A percentile compares a stretch with the other conserved stretches of the same genome.
Conservation (phyloP, 2,888 invertebrate species). For the Cistogaster globosa region DNA sequence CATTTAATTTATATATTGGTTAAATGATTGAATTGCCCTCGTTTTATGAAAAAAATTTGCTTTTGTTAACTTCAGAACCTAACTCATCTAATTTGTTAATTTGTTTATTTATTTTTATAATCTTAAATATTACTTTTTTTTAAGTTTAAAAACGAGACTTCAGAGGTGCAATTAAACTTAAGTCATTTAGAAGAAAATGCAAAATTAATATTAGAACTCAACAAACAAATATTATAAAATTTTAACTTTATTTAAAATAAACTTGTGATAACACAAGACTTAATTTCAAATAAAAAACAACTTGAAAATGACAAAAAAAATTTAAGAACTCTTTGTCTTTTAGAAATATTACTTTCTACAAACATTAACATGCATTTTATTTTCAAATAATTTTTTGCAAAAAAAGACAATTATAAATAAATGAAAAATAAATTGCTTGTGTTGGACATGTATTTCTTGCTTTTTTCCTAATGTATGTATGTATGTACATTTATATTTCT, state of each 20-base stretch:
- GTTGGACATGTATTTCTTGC: background rate
- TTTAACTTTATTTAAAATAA: constrained; percentile 33
- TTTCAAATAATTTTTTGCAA: constrained; percentile 6
- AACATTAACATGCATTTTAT: background rate
- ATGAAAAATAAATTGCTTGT: constrained; percentile 27
- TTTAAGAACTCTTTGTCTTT: background rate
- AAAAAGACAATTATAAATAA: constrained; percentile 2
- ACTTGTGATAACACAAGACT: constrained; percentile 41
- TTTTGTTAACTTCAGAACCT: background rate
- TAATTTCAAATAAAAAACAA: constrained; percentile 19
- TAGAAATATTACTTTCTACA: constrained; percentile 7
- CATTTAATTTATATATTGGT: too few relatives aligned
- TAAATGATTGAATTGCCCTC: too few relatives aligned
- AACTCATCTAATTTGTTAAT: background rate
- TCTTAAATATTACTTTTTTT: background rate
- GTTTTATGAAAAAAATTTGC: too few relatives aligned
- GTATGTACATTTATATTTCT: too few relatives aligned
- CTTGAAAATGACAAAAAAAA: background rate
- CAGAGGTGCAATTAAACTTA: background rate
- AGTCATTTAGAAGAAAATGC: too few relatives aligned
- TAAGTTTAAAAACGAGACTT: background rate
- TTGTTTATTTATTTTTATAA: background rate
- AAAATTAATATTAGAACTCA: too few relatives aligned
- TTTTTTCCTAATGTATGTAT: background rate
- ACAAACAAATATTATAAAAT: too few relatives aligned